Base-by-base conservation (phyloP, 2,888 invertebrate species). In the Patella caerulea region DNA sequence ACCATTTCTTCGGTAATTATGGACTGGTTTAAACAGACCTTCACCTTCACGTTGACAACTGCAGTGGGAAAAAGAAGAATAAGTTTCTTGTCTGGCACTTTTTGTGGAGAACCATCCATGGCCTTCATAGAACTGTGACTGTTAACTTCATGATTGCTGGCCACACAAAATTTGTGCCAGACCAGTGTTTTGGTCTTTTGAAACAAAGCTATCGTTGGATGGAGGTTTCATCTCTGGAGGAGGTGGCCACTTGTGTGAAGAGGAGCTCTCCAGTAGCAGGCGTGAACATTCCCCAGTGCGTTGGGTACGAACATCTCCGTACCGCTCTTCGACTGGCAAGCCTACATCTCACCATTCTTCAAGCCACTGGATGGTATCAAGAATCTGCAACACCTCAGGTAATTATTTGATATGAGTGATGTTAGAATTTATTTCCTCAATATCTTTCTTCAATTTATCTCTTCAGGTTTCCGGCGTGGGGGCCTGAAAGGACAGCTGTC, bases 111-210 rank as follows among this genome's bases (percentile, higher is more conserved):
- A 34, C 34, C 34, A 17, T 70, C 14, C 19, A 17, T 70, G 19
- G 34, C 14, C 71, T 70, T n/a, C 71, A 70, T n/a, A 70, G 12
- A 70, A 17, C 14, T 29, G 71, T 70, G 19, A 17, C 71, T 17
- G 24, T n/a, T 2, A 70, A 70, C 34, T 77, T 77, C 34, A 11
- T 77, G 69, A 17, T 53, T 29, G 55, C 71, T 5, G 78, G 78
- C 52, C 78, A 78, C 70, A 78, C 78, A 12, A 78, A 78, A 29
- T 78, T 78, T 53, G 72, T 75, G 14, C 78, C 78, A 59, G 78
- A 78, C 55, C 77, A 76, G 78, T 78, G 78, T 77, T 78, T 78
- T 59, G 78, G 78, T 71, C 55, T 79, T 12, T 17, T 79, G 14
- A 77, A 79, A 34, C 72, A 72, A 29, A 45, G 74, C 14, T 83